Conservation (phyloP, 30 jellyfish, hydroid and myxozoan species). For the Aurelia sp. region DNA sequence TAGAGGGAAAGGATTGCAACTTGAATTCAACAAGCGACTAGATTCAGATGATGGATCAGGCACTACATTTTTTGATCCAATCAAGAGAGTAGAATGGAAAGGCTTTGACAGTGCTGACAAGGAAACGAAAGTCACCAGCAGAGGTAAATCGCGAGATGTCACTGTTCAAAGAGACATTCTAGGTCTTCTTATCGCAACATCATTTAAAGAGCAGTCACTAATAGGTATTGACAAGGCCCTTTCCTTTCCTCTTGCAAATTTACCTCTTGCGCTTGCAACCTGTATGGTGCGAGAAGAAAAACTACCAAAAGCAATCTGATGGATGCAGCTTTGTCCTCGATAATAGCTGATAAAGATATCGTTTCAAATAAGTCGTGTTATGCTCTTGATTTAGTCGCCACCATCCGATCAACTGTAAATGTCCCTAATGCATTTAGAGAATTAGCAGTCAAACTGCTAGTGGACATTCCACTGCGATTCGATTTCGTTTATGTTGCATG, state of each 20-base stretch:
- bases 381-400: slow-evolving; percentile 20
- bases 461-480: slow-evolving; percentile 4
- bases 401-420: slow-evolving; percentile 3
- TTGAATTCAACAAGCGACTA: no score
- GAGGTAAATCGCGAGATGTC: slow-evolving; percentile 28
- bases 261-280: slow-evolving; percentile 19
- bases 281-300: slow-evolving; percentile 18
- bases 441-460: background rate
- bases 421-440: slow-evolving; percentile 29
- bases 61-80: no score
- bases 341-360: background rate
- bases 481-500: slow-evolving; percentile 26
- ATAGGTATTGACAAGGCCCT: no score
- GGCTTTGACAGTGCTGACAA: background rate
- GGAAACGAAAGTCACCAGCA: background rate
- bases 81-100: no score
- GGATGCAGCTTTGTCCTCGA: slow-evolving; percentile 18
- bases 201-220: slow-evolving; percentile 8
- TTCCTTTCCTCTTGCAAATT: slow-evolving; percentile 44
- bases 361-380: slow-evolving; percentile 6
- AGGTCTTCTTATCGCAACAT: slow-evolving; percentile 25
- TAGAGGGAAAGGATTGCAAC: no score
- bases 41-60: no score
- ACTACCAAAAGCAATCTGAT: slow-evolving; percentile 12
- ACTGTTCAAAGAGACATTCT: slow-evolving; percentile 28